Evolutionary conservation across 1,140 invertebrate species (phyloP).

Genomic region (Battus philenor): DNA sequence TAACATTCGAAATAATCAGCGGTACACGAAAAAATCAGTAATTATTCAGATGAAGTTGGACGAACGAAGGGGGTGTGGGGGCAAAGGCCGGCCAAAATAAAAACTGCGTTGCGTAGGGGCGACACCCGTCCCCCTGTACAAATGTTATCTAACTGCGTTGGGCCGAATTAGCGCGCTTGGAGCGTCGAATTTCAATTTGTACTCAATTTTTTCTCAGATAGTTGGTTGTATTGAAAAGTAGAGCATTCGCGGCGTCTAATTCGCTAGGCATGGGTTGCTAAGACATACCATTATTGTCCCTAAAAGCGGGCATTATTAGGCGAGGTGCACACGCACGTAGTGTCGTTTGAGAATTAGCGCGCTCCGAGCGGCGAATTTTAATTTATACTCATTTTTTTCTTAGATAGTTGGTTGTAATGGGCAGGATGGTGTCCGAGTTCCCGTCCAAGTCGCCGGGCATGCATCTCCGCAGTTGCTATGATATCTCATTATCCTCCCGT

Average conservation of each 20-base stretch:
- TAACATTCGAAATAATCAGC: conserved; percentile 75
- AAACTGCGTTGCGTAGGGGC: conserved; percentile 74
- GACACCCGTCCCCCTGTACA: conserved; percentile 64
- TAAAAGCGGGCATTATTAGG: neutral
- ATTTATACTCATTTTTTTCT: conserved; percentile 68
- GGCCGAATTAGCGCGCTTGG: conserved; percentile 21
- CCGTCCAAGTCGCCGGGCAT: conserved; percentile 27
- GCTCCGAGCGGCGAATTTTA: conserved; percentile 62
- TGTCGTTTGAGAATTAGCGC: conserved; percentile 64
- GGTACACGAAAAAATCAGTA: conserved; percentile 76
- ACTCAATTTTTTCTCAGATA: neutral
- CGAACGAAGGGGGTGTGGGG: conserved; percentile 68
- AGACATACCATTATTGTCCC: neutral
- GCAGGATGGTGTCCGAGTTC: conserved; percentile 42
- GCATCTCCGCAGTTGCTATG: conserved; percentile 21
- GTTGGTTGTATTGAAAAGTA: neutral
- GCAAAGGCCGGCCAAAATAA: conserved; percentile 74
- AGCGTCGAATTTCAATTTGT: neutral
- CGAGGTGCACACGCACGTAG: conserved; percentile 33
- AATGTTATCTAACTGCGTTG: conserved; percentile 75
- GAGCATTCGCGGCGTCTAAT: conserved; percentile 32
- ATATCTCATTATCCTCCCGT: conserved; percentile 42
- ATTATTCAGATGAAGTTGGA: conserved; percentile 76
- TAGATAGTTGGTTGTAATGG: conserved; percentile 63
- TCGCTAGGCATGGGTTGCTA: conserved; percentile 11